Evolutionary conservation across 2,113 vertebrate genomes (phyloP), one percentile per base, ranked within the genome.

Genomic region (Laticauda laticaudata): DNA sequence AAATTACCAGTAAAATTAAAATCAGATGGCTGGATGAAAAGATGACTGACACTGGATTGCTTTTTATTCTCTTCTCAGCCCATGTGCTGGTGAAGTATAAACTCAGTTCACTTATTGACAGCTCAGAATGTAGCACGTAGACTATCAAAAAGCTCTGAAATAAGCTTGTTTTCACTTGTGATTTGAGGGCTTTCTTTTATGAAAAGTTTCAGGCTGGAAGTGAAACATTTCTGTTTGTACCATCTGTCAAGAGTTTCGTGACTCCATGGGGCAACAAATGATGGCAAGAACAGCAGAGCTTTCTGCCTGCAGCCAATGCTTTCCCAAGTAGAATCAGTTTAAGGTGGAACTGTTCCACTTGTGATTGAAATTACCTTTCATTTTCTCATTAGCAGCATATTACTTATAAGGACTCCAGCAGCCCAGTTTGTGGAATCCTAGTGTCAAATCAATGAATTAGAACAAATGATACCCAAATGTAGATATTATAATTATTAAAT

Each of bases 111-210:
- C 92, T 96, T 96, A 97, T 92, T 96, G 96, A 96, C 96, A 96
- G 96, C 96, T 96, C 95, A 96, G 94, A 96, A 95, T 95, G 95
- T 94, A 96, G 94, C 1, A n/a, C 94, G 20, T 97, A 97, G 95
- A 95, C 95, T 97, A 96, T 97, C 96, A 97, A 97, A 97, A 95
- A 92, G 94, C 95, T 96, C 91, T 94, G 91, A 21, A 89, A 96
- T 97, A 97, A 97, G 96, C 96, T 97, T 92, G 94, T 96, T 96
- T 97, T 95, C 96, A 94, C 95, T 96, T 96, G 96, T 86, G 91
- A 96, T 96, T 96, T 97, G 94, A 94, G 96, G 95, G 94, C 92
- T 96, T 96, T 94, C 94, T 94, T 93, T 97, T 97, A 97, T 96
- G 95, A 97, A 95, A 96, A 95, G 94, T 96, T 97, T 97, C 95